Evolutionary conservation across 2,113 vertebrate genomes (phyloP), one percentile per base, ranked within the genome.

Genomic region (Motacilla alba): DNA sequence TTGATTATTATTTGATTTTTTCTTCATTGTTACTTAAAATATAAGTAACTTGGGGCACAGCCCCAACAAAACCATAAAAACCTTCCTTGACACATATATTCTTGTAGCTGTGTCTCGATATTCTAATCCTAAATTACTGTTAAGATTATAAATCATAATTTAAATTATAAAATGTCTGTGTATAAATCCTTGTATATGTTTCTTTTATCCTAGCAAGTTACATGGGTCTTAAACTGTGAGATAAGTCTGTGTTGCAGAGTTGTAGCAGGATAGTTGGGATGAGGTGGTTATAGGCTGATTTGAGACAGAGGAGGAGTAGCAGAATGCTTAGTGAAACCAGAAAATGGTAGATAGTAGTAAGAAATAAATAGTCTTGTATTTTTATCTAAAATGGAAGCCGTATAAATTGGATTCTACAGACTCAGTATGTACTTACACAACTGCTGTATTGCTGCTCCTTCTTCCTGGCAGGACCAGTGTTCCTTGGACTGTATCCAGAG

Each of bases 51-150:
- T 35, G 37, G 14, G 31, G 9, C 12, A 47, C 27, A 75, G n/a
- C 43, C 22, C 21, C 2, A 1, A 7, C 24, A 47, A 37, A 86
- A 62, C 47, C 52, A 39, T 15, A 91, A 9, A 86, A 41, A 9
- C 10, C 3, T 47, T 46, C 37, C 13, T 59, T 59, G 47, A 12
- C 28, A 18, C 1, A 17, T 24, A n/a, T 53, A 39, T 43, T 79
- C 28, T 43, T 63, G 22, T 64, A 46, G 22, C 50, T 78, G 5
- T 73, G 55, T 4, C 30, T 72, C 0, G 0, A 6, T 60, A 27
- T 24, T 75, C 33, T 83, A 17, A 75, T 75, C 20, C 52, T 62
- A 52, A 9, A 3, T 33, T 80, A 7, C 24, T 49, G 28, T 69
- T 79, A 60, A 85, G 20, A 27, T 69, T 55, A 55, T 59, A 64